phyloP scores from a whole-genome alignment of 2,113 vertebrate species.

The Microcebus murinus region DNA sequence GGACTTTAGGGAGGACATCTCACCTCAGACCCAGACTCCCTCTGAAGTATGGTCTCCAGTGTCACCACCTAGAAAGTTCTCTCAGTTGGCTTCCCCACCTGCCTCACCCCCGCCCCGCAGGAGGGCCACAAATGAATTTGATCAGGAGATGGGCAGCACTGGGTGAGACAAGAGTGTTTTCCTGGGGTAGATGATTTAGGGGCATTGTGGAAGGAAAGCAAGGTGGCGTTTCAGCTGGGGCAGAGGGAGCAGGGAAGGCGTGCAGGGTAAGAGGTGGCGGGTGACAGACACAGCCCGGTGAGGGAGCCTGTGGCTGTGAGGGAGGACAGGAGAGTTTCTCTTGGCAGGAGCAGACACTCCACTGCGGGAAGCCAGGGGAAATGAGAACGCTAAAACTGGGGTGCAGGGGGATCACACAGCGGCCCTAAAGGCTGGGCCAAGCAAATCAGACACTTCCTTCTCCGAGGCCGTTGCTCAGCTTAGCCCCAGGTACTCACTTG shows the following conservation, averaged over 20 bases:
- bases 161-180: neutral
- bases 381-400: neutral
- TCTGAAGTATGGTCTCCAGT: neutral
- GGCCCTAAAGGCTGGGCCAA: neutral
- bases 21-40: neutral
- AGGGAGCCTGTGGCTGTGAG: neutral
- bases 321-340: neutral
- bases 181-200: neutral
- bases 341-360: neutral
- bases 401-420: neutral
- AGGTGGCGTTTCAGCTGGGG: neutral
- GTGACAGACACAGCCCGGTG: neutral
- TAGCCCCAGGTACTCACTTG: neutral
- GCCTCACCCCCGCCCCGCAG: accelerated
- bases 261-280: neutral
- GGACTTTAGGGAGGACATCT: neutral
- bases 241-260: neutral
- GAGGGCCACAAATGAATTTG: neutral
- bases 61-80: neutral
- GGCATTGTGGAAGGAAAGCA: neutral
- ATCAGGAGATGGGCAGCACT: neutral
- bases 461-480: neutral
- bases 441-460: neutral
- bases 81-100: neutral
- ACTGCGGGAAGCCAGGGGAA: neutral